phyloP scores from a whole-genome alignment of 2,888 invertebrate genomes.

The Nebria salina region DNA sequence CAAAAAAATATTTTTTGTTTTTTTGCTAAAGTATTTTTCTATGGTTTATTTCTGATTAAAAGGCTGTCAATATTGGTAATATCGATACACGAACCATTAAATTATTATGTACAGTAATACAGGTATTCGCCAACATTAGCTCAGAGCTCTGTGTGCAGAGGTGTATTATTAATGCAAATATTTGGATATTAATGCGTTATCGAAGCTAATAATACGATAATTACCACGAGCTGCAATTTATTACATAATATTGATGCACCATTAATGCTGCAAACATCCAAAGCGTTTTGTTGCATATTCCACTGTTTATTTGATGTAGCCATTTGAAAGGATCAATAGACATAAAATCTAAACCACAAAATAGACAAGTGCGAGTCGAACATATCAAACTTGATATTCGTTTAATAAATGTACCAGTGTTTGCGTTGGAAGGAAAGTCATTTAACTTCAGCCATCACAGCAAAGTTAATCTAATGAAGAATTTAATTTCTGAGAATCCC shows the following conservation, averaged over 20 bases:
- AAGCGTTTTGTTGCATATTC: too few relatives aligned
- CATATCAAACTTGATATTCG: neutral
- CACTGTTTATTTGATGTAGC: too few relatives aligned
- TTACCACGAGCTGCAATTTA: constrained; percentile 12
- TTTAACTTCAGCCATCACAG: constrained; percentile 6
- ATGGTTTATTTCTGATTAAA: neutral
- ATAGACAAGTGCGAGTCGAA: neutral
- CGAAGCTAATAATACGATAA: constrained; percentile 30
- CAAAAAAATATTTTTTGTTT: too few relatives aligned
- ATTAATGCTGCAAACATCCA: neutral
- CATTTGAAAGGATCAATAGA: too few relatives aligned
- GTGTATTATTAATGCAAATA: constrained; percentile 35
- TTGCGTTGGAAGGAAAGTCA: neutral
- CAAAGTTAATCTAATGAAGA: constrained; percentile 25
- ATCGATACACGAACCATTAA: neutral
- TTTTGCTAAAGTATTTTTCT: too few relatives aligned
- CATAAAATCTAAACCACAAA: too few relatives aligned
- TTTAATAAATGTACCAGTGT: neutral
- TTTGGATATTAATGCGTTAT: constrained; percentile 37
- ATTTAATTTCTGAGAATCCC: constrained; percentile 7
- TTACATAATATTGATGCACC: neutral
- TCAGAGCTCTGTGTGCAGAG: neutral
- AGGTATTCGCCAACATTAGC: neutral
- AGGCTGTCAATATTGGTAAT: neutral
- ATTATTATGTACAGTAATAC: neutral